Conservation (phyloP, 2,888 invertebrate species). For the Geophilus truncorum region DNA sequence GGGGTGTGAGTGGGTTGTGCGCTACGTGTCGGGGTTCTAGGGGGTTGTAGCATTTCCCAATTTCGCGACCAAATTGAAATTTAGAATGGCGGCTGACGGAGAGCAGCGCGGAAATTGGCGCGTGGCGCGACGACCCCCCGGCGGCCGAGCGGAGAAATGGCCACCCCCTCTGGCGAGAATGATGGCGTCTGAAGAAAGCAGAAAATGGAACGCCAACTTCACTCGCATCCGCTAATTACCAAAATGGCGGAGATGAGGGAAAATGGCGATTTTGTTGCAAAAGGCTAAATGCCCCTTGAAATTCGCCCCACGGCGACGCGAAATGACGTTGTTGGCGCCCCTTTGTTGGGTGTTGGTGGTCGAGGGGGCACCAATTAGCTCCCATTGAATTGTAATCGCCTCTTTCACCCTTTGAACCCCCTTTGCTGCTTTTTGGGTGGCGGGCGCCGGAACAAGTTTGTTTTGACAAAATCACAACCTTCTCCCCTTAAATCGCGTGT, state of each 20-base stretch:
- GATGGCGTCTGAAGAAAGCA: constrained; percentile 16
- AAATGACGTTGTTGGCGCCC: constrained; percentile 20
- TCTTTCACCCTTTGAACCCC: not conserved
- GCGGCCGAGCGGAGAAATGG: constrained; percentile 12
- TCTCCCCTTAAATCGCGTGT: not conserved
- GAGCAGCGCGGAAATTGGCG: constrained; percentile 1
- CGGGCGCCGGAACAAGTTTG: not conserved
- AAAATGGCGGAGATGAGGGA: not conserved
- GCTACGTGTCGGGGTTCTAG: no score
- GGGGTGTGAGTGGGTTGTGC: not conserved
- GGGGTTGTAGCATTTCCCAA: not conserved
- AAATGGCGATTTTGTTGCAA: not conserved
- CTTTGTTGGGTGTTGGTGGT: constrained; percentile 22
- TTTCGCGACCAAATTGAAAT: constrained; percentile 11
- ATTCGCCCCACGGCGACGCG: not conserved
- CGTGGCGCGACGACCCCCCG: constrained; percentile 27
- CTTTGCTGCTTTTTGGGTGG: not conserved
- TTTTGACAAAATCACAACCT: not conserved
- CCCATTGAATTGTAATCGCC: constrained; percentile 25
- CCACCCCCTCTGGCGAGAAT: constrained; percentile 24
- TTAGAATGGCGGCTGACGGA: constrained; percentile 15
- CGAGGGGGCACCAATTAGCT: constrained; percentile 23
- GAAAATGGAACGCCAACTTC: constrained; percentile 15
- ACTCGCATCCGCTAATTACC: constrained; percentile 19
- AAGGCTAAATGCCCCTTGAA: constrained; percentile 27